Conservation (phyloP, 2,888 invertebrate genomes). For the Elysia crispata region DNA sequence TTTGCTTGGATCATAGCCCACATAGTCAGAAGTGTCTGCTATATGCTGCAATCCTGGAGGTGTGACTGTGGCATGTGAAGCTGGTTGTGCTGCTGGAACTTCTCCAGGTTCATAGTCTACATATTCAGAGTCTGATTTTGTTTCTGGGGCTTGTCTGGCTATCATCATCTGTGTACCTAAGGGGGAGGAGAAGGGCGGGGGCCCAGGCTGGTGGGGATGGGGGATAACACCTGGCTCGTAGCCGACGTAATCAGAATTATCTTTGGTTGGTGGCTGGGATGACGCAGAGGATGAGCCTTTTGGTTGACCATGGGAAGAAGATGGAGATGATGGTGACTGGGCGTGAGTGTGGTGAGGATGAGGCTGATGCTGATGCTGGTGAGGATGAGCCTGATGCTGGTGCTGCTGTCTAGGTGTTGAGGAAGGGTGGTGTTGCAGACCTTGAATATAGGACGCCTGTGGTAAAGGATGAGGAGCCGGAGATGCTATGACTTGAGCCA, state of each 20-base stretch:
- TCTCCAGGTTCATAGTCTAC: constrained; percentile 56
- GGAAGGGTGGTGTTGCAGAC: neutral
- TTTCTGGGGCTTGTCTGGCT: neutral
- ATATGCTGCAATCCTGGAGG: neutral
- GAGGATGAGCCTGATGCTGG: neutral
- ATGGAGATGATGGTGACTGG: neutral
- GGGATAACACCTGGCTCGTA: constrained; percentile 53
- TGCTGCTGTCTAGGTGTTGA: neutral
- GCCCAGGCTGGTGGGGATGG: neutral
- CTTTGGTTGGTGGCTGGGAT: constrained; percentile 5
- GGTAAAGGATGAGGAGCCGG: neutral
- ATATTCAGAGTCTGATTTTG: constrained; percentile 53
- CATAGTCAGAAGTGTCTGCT: constrained; percentile 24
- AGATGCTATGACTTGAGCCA: too few species aligned
- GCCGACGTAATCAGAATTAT: constrained; percentile 54
- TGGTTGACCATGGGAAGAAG: neutral
- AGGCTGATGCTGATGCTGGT: neutral
- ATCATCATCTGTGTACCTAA: neutral
- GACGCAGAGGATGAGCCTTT: neutral
- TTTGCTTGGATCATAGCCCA: constrained; percentile 35
- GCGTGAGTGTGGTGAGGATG: neutral
- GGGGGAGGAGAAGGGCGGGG: neutral
- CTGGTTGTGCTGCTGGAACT: neutral
- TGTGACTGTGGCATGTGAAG: neutral
- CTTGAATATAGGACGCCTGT: neutral